Percentiles rank a stretch among this genome's conserved stretches.
phyloP scores from a whole-genome alignment of 1,140 invertebrate species.

The Brachionus rubens region DNA sequence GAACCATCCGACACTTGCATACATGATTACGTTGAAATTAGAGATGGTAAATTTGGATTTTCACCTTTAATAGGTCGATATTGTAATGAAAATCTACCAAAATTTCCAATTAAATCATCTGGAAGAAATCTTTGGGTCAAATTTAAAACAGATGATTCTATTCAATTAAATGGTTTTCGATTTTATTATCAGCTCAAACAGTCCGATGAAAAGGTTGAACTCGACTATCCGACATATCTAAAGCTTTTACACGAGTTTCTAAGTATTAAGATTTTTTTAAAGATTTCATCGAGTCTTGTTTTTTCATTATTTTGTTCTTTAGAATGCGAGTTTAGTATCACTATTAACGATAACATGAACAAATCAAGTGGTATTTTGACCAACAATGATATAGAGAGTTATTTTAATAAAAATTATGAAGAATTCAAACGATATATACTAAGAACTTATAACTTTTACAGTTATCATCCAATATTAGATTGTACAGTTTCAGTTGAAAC shows the following conservation, averaged over 20 bases:
- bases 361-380: not conserved
- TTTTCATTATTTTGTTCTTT: not conserved
- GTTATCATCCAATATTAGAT: constrained; percentile 6
- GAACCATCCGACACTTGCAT: constrained; percentile 20
- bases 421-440: constrained; percentile 2
- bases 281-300: not conserved
- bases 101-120: constrained; percentile 25
- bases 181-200: constrained; percentile 8
- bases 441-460: not conserved
- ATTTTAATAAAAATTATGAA: constrained; percentile 22
- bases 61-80: constrained; percentile 13
- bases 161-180: constrained; percentile 2
- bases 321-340: not conserved
- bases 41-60: constrained; percentile 38
- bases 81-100: not conserved
- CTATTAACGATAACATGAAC: not conserved
- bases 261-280: not conserved
- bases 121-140: constrained; percentile 33
- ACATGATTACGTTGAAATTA: constrained; percentile 34
- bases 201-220: not conserved
- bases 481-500: constrained; percentile 8
- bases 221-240: not conserved
- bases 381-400: constrained; percentile 9
- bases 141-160: constrained; percentile 39
- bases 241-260: constrained; percentile 12